Conservation (phyloP, 2,797 vertebrate genomes). For the Todus mexicanus region DNA sequence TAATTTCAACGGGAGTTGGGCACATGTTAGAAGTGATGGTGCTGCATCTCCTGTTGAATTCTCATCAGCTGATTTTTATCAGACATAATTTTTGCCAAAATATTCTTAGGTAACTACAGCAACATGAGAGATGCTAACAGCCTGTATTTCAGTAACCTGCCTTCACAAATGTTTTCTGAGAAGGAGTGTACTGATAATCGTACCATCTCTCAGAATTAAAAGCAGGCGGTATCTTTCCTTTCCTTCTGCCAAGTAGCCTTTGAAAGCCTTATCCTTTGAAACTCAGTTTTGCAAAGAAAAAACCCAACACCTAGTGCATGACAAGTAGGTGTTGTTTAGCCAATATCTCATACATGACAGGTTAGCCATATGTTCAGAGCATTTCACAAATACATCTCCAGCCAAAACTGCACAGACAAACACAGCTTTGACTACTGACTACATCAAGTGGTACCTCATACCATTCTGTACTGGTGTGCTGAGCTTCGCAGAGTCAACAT, state of each 20-base stretch:
- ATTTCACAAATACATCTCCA: background rate
- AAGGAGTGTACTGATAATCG: background rate
- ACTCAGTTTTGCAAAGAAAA: background rate
- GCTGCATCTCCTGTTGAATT: background rate
- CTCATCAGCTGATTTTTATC: background rate
- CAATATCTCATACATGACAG: background rate
- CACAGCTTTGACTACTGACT: background rate
- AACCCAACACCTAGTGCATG: background rate
- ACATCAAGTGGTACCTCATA: no score
- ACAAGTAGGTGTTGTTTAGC: background rate
- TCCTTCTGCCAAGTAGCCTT: background rate
- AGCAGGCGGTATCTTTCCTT: background rate
- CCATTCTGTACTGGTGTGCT: background rate
- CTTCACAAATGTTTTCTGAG: background rate
- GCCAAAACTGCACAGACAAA: background rate
- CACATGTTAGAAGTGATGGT: background rate
- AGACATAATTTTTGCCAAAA: background rate
- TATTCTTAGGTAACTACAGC: background rate
- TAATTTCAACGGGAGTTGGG: background rate
- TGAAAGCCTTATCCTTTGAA: background rate
- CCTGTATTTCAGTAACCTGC: background rate
- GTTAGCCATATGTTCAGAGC: background rate
- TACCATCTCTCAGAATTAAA: background rate
- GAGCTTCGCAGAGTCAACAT: background rate
- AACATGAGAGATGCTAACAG: background rate